Evolutionary conservation across 2,797 vertebrate genomes (phyloP).

Genomic region (Eurystomus glaucurus): DNA sequence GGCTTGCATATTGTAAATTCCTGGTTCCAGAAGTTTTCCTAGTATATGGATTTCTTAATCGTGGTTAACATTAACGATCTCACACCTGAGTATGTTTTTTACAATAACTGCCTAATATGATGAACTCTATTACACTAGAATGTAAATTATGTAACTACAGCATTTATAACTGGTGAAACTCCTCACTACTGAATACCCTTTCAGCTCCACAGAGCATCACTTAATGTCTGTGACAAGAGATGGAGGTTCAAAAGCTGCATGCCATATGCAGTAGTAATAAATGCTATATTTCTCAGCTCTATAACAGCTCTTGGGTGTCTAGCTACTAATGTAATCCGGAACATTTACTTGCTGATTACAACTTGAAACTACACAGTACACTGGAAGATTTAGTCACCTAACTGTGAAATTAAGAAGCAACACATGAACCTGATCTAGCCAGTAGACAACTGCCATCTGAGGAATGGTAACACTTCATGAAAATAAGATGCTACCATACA

Average conservation of each 20-base stretch:
- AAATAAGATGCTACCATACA: neutral
- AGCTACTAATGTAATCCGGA: neutral
- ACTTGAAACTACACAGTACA: neutral
- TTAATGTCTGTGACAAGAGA: neutral
- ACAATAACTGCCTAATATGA: neutral
- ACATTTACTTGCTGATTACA: neutral
- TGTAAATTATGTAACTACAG: neutral
- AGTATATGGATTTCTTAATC: neutral
- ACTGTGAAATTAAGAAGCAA: neutral
- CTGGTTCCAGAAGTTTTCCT: neutral
- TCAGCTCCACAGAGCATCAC: neutral
- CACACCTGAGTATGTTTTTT: neutral
- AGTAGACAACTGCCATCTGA: neutral
- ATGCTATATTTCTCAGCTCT: neutral
- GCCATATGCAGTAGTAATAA: neutral
- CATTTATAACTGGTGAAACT: neutral
- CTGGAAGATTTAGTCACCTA: neutral
- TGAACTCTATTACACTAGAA: neutral
- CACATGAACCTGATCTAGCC: neutral
- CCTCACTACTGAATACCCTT: neutral
- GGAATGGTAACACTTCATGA: accelerated
- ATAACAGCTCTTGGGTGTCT: accelerated
- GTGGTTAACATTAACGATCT: neutral
- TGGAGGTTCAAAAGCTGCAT: neutral
- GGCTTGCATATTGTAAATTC: neutral